Percentiles rank a stretch among this genome's conserved stretches.
phyloP scores from a whole-genome alignment of 1,140 invertebrate genomes.

The Neodiprion fabricii region DNA sequence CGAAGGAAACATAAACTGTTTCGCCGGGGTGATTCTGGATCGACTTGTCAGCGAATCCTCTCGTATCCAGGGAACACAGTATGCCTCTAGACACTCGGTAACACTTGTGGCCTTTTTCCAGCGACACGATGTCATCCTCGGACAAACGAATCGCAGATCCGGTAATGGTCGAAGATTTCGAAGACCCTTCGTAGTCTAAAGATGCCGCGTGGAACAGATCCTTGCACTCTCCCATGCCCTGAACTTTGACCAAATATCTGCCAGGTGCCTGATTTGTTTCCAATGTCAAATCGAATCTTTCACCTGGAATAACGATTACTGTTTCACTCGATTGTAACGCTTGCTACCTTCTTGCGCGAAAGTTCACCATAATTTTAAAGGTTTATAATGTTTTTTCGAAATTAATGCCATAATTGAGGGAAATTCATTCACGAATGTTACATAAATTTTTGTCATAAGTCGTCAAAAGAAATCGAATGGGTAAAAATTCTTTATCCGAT shows the following conservation, averaged over 20 bases:
- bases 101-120: slow-evolving; percentile 34
- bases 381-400: too few species aligned
- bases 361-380: too few species aligned
- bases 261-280: slow-evolving; percentile 58
- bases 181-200: slow-evolving; percentile 32
- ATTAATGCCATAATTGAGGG: background rate
- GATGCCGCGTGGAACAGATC: slow-evolving; percentile 32
- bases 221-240: slow-evolving; percentile 60
- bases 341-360: too few species aligned
- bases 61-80: slow-evolving; percentile 40
- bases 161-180: background rate
- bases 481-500: too few species aligned
- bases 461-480: too few species aligned
- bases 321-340: too few species aligned
- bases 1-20: slow-evolving; percentile 39
- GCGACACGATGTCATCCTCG: slow-evolving; percentile 17
- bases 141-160: slow-evolving; percentile 3
- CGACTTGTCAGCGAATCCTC: slow-evolving; percentile 11
- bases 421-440: background rate
- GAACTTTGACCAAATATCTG: slow-evolving; percentile 66
- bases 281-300: slow-evolving; percentile 69
- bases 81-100: slow-evolving; percentile 25
- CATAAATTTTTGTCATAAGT: too few species aligned
- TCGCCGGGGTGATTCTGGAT: slow-evolving; percentile 18
- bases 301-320: slow-evolving; percentile 58